Percentiles rank a stretch among this genome's conserved stretches.
These are phyloP conservation scores for Latrodectus elegans DNA, from an alignment of 2,888 invertebrate species.

Conservation along the genomic window DNA sequence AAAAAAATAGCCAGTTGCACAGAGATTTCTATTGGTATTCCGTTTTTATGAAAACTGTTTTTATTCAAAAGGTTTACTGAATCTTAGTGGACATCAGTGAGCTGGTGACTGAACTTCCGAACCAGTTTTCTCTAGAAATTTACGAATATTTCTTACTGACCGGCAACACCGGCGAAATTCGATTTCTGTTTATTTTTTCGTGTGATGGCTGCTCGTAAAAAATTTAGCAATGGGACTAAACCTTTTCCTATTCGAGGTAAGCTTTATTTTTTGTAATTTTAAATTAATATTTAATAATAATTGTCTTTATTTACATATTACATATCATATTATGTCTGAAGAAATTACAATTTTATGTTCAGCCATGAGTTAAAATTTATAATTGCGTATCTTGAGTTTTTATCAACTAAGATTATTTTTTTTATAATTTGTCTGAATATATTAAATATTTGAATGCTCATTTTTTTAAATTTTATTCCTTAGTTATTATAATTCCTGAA, in stretches of 20 bases:
- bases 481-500: too few species aligned
- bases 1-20: background rate
- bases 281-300: background rate
- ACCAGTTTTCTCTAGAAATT: background rate
- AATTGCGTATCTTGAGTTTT: background rate
- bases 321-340: background rate
- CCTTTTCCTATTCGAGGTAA: slow-evolving; percentile 63
- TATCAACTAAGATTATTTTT: background rate
- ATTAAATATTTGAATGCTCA: background rate
- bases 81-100: background rate
- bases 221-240: slow-evolving; percentile 61
- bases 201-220: slow-evolving; percentile 60
- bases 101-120: background rate
- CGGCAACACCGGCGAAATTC: slow-evolving; percentile 53
- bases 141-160: slow-evolving; percentile 12
- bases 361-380: background rate
- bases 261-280: background rate
- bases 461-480: too few species aligned
- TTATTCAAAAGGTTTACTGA: slow-evolving; percentile 3
- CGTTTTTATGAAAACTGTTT: background rate
- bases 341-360: background rate
- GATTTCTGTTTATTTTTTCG: slow-evolving; percentile 9
- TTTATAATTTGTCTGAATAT: background rate
- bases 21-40: background rate
- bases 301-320: background rate